A percentile compares a stretch with the other conserved stretches of the same genome.
Conservation (phyloP, 2,888 invertebrate genomes). For the Metellina segmentata region DNA sequence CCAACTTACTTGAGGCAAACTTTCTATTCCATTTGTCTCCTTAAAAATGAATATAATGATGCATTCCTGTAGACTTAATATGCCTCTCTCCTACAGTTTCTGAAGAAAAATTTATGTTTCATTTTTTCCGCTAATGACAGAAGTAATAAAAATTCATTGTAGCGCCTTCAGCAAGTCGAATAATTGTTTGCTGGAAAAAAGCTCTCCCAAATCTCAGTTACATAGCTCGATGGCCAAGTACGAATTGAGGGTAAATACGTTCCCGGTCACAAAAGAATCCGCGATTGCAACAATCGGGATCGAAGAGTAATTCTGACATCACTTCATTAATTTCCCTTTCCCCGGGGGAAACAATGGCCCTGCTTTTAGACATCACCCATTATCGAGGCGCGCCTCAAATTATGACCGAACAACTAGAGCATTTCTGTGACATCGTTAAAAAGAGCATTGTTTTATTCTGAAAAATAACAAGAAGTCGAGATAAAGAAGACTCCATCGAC, state of each 20-base stretch:
- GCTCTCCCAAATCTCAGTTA: too few species aligned
- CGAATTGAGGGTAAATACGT: not conserved
- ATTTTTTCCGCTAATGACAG: too few species aligned
- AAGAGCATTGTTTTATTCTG: constrained; percentile 37
- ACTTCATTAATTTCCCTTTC: constrained; percentile 46
- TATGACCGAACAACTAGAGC: constrained; percentile 30
- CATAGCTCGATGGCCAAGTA: not conserved
- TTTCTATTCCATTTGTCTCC: too few species aligned
- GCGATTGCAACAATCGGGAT: constrained; percentile 12
- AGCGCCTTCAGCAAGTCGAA: too few species aligned
- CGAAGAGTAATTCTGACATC: constrained; percentile 31
- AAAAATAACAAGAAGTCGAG: constrained; percentile 50
- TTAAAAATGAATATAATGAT: too few species aligned
- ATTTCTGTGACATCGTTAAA: constrained; percentile 38
- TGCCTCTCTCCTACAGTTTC: too few species aligned
- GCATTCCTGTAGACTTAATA: too few species aligned
- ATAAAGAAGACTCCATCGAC: constrained; percentile 49
- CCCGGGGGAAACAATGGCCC: constrained; percentile 23
- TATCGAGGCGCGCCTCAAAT: constrained; percentile 47
- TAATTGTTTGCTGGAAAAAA: too few species aligned
- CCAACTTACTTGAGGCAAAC: too few species aligned
- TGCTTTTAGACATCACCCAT: constrained; percentile 34
- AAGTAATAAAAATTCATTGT: too few species aligned
- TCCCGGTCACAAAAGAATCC: constrained; percentile 9
- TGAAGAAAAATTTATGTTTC: too few species aligned